Base-by-base conservation (phyloP, 2,888 invertebrate genomes). In the Amphiduros pacificus region DNA sequence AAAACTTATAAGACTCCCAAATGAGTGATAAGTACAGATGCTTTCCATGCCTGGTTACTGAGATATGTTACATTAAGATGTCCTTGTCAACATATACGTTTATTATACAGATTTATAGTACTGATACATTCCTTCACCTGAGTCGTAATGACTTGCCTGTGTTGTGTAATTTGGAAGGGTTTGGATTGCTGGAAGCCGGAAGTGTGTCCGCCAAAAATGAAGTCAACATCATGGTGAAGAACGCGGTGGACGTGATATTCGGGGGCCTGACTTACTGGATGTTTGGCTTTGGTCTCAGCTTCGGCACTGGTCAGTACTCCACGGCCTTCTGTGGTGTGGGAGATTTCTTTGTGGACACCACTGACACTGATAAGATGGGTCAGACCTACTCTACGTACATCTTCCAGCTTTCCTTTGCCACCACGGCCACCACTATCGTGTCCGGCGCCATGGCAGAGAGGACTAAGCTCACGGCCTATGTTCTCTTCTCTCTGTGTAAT, bases 171-270 rank as follows among this genome's bases (percentile, higher is more conserved):
- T 52, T 62, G 61, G 11, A 73, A 92, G 93, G 94, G 32, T 95
- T 94, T 76, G 94, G 94, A 1, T 91, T 95, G 89, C 82, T 95
- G 71, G 94, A 95, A 79, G 92, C 93, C 0, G 94, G 94, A 1
- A 93, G 91, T 74, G 94, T 94, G 0, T 71, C 65, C 9, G 61
- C 71, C 27, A 78, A 94, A 83, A 95, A 94, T 77, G 94, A 94
- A 85, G 93, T 93, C 0, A 94, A 94, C 79, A 94, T 96, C 61
- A 95, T 96, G 95, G 93, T 96, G 91, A 96, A 96, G 82, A 95
- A 95, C 76, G 89, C 94, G 0, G 92, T 93, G 0, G 95, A 96
- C 74, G 93, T 96, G 55, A 91, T 93, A 0, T 86, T 96, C 22
- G 95, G 95, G 2, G 95, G 93, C 63, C 81, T 93, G 14, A 93